Base-by-base conservation (phyloP, 2,888 invertebrate species). In the Lycophotia porphyrea region DNA sequence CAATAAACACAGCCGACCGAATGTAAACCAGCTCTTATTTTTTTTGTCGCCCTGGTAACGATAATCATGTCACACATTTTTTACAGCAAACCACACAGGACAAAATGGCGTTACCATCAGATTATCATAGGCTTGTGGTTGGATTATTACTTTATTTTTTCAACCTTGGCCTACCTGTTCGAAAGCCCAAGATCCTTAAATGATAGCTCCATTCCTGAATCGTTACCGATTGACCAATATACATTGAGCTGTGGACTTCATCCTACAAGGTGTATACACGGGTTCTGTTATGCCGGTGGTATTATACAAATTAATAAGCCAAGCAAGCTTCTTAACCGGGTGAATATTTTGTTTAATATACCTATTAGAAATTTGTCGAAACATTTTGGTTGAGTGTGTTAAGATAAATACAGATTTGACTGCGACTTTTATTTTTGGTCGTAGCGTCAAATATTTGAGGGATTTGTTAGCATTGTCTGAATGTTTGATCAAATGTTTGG, bases 21-120 rank as follows among this genome's bases (percentile, higher is more conserved):
- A 92, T 95, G 90, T 94, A 86, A 93, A 85, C 94, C 90, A 55
- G 44, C 70, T 84, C 76, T 88, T 76, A 89, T 3, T 82, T 93
- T 95, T 95, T 95, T 95, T 93, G 88, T 91, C 81, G 81, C 80
- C 87, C 91, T 90, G 90, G 93, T 93, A 93, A 92, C 93, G 95
- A 96, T 96, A 96, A 96, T 96, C 96, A 94, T 95, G 96, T 96
- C 96, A 96, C 96, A 95, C 94, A 90, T 95, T 96, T 96, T 96
- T 96, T 95, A 90, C 86, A 88, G 82, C 88, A 95, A 96, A 95
- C 96, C 96, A 96, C 96, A 96, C 96, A 96, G 94, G 93, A 96
- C 96, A 96, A 96, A 96, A 96, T 95, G 93, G 96, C 96, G 96
- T 96, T 95, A 95, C 96, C 93, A 95, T 96, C 96, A 96, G 96